A percentile compares a stretch with the other conserved stretches of the same genome.
phyloP scores from a whole-genome alignment of 2,888 invertebrate species.

The Paralinhomoeus sp. region DNA sequence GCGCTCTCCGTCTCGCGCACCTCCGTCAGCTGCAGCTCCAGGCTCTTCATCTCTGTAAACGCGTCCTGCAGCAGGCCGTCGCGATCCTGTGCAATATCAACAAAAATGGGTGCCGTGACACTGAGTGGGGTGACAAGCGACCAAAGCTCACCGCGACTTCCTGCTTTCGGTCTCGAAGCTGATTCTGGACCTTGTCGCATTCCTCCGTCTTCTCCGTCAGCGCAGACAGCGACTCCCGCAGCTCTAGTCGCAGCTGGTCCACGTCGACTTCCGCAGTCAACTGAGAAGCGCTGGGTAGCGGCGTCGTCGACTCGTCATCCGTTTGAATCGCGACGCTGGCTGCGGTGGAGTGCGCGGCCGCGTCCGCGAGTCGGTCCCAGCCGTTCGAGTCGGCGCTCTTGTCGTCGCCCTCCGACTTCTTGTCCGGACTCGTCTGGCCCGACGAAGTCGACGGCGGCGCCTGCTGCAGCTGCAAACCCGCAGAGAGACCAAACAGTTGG shows the following conservation, averaged over 20 bases:
- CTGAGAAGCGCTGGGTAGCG: too few relatives aligned
- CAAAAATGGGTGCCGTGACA: neutral
- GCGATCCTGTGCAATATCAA: neutral
- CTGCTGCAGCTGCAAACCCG: neutral
- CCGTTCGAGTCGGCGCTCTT: constrained; percentile 11
- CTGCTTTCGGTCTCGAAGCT: constrained; percentile 1
- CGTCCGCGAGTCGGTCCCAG: constrained; percentile 6
- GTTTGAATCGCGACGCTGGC: too few relatives aligned
- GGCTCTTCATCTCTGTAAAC: constrained; percentile 1
- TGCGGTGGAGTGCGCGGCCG: neutral
- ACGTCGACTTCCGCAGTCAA: too few relatives aligned
- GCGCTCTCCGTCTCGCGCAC: neutral
- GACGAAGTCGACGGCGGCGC: neutral
- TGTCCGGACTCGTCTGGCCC: neutral
- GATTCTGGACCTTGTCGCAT: constrained; percentile 6
- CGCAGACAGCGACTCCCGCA: constrained; percentile 9
- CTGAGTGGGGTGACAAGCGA: neutral
- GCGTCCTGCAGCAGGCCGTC: constrained; percentile 4
- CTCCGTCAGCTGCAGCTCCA: constrained; percentile 2
- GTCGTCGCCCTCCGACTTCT: constrained; percentile 10
- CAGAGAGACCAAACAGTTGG: too few relatives aligned
- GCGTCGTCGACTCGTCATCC: too few relatives aligned
- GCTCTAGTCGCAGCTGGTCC: too few relatives aligned
- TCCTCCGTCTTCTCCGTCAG: constrained; percentile 13
- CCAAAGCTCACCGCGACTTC: constrained; percentile 3